phyloP scores from a whole-genome alignment of 2,797 vertebrate genomes.

The Rachycentron canadum region DNA sequence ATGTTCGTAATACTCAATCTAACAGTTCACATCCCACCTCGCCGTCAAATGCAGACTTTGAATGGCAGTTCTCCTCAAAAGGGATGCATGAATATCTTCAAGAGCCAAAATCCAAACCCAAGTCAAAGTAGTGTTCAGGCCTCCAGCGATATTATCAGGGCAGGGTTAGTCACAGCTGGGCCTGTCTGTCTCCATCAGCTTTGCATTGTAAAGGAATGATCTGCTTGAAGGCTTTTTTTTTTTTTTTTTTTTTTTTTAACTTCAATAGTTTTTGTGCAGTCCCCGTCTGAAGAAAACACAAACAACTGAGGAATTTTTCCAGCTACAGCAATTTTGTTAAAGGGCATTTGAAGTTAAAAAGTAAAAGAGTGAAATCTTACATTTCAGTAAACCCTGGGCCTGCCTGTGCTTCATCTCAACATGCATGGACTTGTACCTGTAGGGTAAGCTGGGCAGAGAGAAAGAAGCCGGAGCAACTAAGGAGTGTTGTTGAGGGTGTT shows the following conservation, averaged over 20 bases:
- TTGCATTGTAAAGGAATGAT: slow-evolving; percentile 29
- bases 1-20: neutral
- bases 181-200: slow-evolving; percentile 1
- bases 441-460: slow-evolving; percentile 47
- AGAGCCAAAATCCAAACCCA: neutral
- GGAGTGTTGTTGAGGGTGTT: slow-evolving; percentile 21
- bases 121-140: neutral
- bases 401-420: slow-evolving; percentile 46
- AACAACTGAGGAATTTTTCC: neutral
- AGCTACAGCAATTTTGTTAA: neutral
- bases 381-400: slow-evolving; percentile 42
- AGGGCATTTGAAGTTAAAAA: neutral
- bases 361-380: slow-evolving; percentile 15
- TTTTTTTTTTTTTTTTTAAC: neutral
- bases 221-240: slow-evolving; percentile 8
- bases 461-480: slow-evolving; percentile 22
- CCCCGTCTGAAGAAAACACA: neutral
- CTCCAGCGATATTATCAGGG: neutral
- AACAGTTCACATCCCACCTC: neutral
- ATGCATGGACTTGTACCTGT: slow-evolving; percentile 62
- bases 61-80: neutral
- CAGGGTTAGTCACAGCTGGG: slow-evolving; percentile 18
- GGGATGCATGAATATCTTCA: neutral
- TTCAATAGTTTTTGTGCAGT: neutral
- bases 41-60: neutral